Evolutionary conservation across 53 echinoderm and acorn worm species (phyloP).

Genomic region (Holothuria leucospilota): DNA sequence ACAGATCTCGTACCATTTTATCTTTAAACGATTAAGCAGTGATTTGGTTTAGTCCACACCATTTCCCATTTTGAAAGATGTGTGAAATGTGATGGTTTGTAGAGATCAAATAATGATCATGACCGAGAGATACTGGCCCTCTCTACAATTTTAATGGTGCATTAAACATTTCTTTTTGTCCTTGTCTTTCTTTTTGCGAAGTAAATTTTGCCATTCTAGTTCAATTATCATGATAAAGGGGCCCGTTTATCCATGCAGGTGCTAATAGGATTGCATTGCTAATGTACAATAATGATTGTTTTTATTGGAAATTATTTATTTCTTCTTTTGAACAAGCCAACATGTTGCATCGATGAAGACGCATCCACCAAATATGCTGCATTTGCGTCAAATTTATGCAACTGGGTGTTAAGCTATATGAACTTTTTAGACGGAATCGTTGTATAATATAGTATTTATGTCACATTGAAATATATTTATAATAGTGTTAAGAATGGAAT

Average conservation of each 20-base stretch:
- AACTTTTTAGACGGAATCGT: slow-evolving; percentile 27
- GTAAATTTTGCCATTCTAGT: too few relatives aligned
- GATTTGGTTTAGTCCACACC: too few relatives aligned
- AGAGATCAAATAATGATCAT: too few relatives aligned
- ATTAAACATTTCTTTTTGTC: too few relatives aligned
- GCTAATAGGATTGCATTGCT: slow-evolving; percentile 16
- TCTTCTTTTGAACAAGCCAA: slow-evolving; percentile 1
- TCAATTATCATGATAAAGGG: too few relatives aligned
- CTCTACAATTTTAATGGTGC: too few relatives aligned
- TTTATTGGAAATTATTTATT: slow-evolving; percentile 8
- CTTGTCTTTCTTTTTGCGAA: too few relatives aligned
- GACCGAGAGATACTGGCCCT: too few relatives aligned
- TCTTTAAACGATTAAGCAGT: too few relatives aligned
- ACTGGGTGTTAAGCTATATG: slow-evolving; percentile 16
- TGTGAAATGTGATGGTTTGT: too few relatives aligned
- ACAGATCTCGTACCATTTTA: too few relatives aligned
- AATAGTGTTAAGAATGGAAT: not conserved
- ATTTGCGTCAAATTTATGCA: slow-evolving; percentile 40
- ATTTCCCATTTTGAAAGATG: too few relatives aligned
- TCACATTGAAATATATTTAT: slow-evolving; percentile 49
- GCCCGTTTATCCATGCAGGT: not conserved
- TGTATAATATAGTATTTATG: slow-evolving; percentile 43
- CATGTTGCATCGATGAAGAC: slow-evolving; percentile 8
- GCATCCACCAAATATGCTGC: slow-evolving; percentile 39
- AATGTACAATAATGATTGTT: not conserved